Evolutionary conservation across 2,113 vertebrate species (phyloP), one percentile per base, ranked within the genome.

Genomic region (Telmatochromis bifrenatus): DNA sequence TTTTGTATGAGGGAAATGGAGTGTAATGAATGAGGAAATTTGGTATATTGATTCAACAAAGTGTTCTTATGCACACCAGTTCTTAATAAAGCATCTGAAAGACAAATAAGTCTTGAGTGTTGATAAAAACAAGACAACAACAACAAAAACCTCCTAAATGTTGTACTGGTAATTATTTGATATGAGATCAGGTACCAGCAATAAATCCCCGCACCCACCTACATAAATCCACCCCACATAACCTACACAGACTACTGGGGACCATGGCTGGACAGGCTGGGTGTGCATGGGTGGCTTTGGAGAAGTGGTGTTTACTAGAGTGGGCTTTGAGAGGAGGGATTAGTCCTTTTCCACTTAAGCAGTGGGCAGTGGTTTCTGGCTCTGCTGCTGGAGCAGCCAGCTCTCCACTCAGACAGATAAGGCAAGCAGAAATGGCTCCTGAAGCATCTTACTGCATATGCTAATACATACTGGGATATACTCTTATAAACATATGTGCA

Each of bases 321-420:
- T 87, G 85, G 88, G 89, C 65, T 93, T 86, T 88, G 90, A 93
- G 90, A 87, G 77, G 87, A 91, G 89, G 94, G 94, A 95, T 95
- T 96, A 96, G 92, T 91, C 79, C 58, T 93, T 87, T 92, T 94
- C 93, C 91, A 91, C 92, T 92, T 94, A 92, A 94, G 93, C 90
- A 86, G 79, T 89, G 90, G 94, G 92, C 91, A 90, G 86, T 87
- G 88, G 90, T 80, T 88, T 91, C 89, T 58, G 87, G 81, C 93
- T 93, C 84, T 82, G 88, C 85, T 85, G 88, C 84, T 84, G 77
- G 84, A 93, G 83, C 86, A 89, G 91, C 87, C 87, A 89, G 88
- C 87, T 87, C 81, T 89, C 62, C 91, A 88, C 89, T 92, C 70
- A 84, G 90, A 68, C 80, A 92, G 94, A 96, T 96, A 96, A 96